Evolutionary conservation across 1,140 invertebrate genomes (phyloP).

Genomic region (Plutomurus gul): DNA sequence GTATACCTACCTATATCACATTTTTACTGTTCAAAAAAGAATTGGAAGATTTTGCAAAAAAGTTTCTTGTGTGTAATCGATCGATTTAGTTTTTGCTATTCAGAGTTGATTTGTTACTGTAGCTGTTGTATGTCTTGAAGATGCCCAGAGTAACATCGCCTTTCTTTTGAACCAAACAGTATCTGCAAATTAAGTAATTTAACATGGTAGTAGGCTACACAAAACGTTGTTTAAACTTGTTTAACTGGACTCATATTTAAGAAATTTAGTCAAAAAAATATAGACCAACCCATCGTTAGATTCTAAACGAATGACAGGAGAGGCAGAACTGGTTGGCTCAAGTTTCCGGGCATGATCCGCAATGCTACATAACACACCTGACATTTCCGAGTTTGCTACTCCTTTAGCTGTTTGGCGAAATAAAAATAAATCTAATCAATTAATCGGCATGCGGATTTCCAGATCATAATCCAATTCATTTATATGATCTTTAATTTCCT

Average conservation of each 20-base stretch:
- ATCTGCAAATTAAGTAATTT: constrained; percentile 49
- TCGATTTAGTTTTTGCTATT: constrained; percentile 3
- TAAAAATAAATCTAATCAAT: neutral
- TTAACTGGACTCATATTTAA: neutral
- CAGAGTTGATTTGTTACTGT: neutral
- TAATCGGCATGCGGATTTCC: neutral
- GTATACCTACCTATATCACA: too few species aligned
- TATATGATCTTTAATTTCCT: neutral
- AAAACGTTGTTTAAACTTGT: neutral
- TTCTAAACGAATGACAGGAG: constrained; percentile 49
- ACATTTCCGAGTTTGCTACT: constrained; percentile 41
- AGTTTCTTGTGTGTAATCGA: neutral
- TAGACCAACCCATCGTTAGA: constrained; percentile 49
- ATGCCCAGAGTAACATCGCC: constrained; percentile 48
- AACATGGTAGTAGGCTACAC: neutral
- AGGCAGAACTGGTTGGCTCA: constrained; percentile 48
- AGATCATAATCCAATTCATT: too few species aligned
- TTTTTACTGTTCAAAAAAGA: too few species aligned
- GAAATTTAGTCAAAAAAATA: neutral
- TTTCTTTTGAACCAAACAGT: constrained; percentile 53
- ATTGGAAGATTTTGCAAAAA: neutral
- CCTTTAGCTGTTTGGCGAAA: constrained; percentile 35
- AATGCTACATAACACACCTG: constrained; percentile 46
- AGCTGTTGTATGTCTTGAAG: constrained; percentile 42
- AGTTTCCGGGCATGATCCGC: constrained; percentile 51